Evolutionary conservation across 2,888 invertebrate genomes (phyloP).

Genomic region (Callinectes sapidus): DNA sequence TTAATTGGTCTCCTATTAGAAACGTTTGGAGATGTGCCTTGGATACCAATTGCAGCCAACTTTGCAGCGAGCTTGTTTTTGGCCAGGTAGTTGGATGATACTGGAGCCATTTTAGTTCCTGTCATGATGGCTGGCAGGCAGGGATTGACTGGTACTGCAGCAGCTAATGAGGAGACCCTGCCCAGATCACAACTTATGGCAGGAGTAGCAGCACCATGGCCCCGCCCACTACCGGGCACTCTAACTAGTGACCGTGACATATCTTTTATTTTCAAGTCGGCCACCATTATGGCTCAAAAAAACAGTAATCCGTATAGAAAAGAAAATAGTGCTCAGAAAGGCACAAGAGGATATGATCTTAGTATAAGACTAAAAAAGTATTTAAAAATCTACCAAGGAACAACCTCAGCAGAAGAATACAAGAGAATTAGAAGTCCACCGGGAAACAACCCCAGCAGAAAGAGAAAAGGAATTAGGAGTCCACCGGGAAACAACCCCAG

Average conservation of each 20-base stretch:
- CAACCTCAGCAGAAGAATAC: background rate
- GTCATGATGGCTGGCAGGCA: slow-evolving; percentile 40
- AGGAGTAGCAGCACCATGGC: slow-evolving; percentile 8
- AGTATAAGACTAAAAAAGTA: background rate
- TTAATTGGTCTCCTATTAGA: background rate
- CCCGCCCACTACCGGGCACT: slow-evolving; percentile 53
- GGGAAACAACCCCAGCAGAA: background rate
- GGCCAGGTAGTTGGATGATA: background rate
- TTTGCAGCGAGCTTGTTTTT: background rate
- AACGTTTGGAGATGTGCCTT: background rate
- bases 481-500: background rate
- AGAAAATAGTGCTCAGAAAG: background rate
- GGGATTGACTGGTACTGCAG: slow-evolving; percentile 41
- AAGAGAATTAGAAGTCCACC: background rate
- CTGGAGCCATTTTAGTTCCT: background rate
- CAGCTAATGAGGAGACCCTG: slow-evolving; percentile 49
- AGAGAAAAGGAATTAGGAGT: background rate
- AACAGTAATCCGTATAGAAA: background rate
- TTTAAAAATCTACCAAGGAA: background rate
- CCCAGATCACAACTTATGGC: slow-evolving; percentile 45
- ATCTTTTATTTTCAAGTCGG: slow-evolving; percentile 29
- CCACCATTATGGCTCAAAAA: slow-evolving; percentile 48
- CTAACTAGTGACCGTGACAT: slow-evolving; percentile 46
- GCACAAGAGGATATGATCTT: background rate
- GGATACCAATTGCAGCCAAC: background rate